Evolutionary conservation across 1,140 invertebrate species (phyloP).

Genomic region (Oryzaephilus surinamensis): DNA sequence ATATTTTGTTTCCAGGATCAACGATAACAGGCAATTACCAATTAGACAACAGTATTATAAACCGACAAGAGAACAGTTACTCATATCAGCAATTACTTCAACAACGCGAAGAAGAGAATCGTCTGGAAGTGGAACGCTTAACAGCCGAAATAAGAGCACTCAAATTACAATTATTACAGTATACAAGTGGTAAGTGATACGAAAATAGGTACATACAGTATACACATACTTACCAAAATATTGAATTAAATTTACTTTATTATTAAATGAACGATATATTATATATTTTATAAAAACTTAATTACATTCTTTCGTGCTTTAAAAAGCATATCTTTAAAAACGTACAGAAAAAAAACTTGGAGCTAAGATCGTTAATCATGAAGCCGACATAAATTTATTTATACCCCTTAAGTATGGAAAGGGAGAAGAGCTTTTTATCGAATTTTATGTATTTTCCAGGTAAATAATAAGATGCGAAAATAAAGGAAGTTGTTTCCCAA

Average conservation of each 20-base stretch:
- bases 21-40: constrained; percentile 21
- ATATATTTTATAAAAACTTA: not conserved
- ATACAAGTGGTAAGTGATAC: constrained; percentile 35
- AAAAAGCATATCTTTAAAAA: too few relatives aligned
- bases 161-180: constrained; percentile 47
- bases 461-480: too few relatives aligned
- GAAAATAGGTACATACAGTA: too few relatives aligned
- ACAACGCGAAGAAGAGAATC: constrained; percentile 47
- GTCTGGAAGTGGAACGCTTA: constrained; percentile 45
- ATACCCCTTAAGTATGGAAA: too few relatives aligned
- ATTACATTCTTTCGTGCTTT: too few relatives aligned
- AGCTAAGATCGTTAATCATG: not conserved
- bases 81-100: constrained; percentile 40
- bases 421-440: too few relatives aligned
- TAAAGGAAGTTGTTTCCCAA: too few relatives aligned
- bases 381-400: too few relatives aligned
- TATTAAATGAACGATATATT: not conserved
- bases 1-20: constrained; percentile 32
- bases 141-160: constrained; percentile 48
- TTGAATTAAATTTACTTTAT: not conserved
- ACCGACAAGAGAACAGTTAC: constrained; percentile 16
- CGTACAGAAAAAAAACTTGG: not conserved
- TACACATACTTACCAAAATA: too few relatives aligned
- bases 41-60: constrained; percentile 25
- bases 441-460: too few relatives aligned